phyloP scores from a whole-genome alignment of 2,113 vertebrate species.

The Ursus arctos region DNA sequence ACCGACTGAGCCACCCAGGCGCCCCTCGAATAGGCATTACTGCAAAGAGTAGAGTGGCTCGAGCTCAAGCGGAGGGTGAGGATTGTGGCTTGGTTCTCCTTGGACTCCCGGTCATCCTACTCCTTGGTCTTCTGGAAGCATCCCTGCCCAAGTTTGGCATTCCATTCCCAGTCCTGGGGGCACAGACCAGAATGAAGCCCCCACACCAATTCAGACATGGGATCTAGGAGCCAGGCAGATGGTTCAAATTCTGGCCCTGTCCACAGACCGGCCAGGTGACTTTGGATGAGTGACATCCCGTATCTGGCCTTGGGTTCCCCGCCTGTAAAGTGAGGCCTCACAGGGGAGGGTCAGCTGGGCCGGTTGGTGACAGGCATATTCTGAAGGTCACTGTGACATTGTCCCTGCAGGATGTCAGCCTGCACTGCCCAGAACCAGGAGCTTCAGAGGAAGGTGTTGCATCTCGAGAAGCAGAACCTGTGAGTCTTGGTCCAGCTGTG shows the following conservation, averaged over 20 bases:
- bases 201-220: not conserved
- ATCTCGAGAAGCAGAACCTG: slow-evolving; percentile 97
- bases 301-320: not conserved
- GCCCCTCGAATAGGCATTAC: too few species aligned
- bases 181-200: not conserved
- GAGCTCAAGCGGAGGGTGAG: not conserved
- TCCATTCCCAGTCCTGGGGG: not conserved
- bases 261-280: not conserved
- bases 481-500: slow-evolving; percentile 85
- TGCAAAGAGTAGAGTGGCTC: not conserved
- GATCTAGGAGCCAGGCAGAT: not conserved
- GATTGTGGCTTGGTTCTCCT: not conserved
- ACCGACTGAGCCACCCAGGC: too few species aligned
- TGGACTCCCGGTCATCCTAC: not conserved
- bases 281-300: not conserved
- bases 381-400: not conserved
- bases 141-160: too few species aligned
- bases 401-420: slow-evolving; percentile 91
- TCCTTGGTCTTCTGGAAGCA: not conserved
- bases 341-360: not conserved
- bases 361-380: rapidly evolving
- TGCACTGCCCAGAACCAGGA: slow-evolving; percentile 96
- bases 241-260: not conserved
- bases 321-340: not conserved
- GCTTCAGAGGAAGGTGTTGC: slow-evolving; percentile 96